A percentile compares a stretch with the other conserved stretches of the same genome.
Conservation (phyloP, 2,797 vertebrate species). For the Takifugu ocellatus region DNA sequence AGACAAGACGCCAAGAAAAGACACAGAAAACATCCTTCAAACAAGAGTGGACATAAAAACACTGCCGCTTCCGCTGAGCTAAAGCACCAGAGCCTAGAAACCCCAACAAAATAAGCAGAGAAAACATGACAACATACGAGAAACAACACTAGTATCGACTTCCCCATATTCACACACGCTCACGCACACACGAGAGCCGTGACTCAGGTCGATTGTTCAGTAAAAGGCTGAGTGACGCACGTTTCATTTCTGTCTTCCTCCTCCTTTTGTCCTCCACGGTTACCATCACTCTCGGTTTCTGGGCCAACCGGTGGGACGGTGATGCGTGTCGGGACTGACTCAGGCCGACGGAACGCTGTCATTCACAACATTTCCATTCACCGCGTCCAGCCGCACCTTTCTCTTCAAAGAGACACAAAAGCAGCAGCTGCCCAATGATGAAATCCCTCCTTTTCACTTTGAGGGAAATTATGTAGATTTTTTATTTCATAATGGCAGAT, state of each 20-base stretch:
- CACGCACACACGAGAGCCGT: constrained; percentile 13
- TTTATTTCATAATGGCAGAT: background rate
- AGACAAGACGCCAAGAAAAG: too few relatives aligned
- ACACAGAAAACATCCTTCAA: too few relatives aligned
- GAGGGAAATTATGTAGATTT: background rate
- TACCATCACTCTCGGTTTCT: constrained; percentile 7
- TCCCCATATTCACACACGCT: background rate
- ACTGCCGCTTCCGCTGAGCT: too few relatives aligned
- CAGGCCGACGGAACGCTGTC: constrained; percentile 13
- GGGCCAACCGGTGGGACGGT: background rate
- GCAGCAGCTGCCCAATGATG: too few relatives aligned
- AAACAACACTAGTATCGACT: too few relatives aligned
- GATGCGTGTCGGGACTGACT: constrained; percentile 18
- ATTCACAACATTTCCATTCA: constrained; percentile 17
- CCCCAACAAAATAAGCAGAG: too few relatives aligned
- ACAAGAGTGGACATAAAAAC: too few relatives aligned
- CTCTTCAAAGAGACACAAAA: background rate
- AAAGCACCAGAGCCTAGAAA: too few relatives aligned
- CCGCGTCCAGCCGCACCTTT: constrained; percentile 6
- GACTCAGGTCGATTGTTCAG: constrained; percentile 39
- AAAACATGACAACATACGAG: too few relatives aligned
- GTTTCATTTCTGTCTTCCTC: constrained; percentile 3
- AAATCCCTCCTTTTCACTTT: constrained; percentile 3
- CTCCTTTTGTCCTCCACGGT: constrained; percentile 3
- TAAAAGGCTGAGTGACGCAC: constrained; percentile 46